A percentile compares a stretch with the other conserved stretches of the same genome.
These are phyloP conservation scores for Synanthedon vespiformis DNA, from an alignment of 2,888 invertebrate genomes.

Conservation along the genomic window DNA sequence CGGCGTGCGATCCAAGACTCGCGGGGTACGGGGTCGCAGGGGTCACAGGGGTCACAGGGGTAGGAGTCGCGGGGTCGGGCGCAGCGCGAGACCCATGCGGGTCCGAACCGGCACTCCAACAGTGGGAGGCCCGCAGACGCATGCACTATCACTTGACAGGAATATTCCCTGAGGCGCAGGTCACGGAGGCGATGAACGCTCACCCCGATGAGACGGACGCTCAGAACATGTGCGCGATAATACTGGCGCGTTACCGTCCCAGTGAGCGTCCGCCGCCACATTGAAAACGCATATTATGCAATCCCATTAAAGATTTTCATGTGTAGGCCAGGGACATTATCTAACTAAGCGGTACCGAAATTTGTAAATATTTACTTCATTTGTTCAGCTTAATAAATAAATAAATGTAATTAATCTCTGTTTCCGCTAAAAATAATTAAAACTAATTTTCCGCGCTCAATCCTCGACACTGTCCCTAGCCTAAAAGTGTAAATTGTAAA, in stretches of 20 bases:
- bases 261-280: slow-evolving; percentile 36
- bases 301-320: too few relatives aligned
- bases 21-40: slow-evolving; percentile 42
- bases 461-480: too few relatives aligned
- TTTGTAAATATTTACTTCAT: too few relatives aligned
- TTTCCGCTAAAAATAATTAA: too few relatives aligned
- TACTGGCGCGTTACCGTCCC: slow-evolving; percentile 78
- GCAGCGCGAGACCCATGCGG: slow-evolving; percentile 68
- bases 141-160: slow-evolving; percentile 91
- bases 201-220: slow-evolving; percentile 92
- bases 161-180: slow-evolving; percentile 91
- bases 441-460: too few relatives aligned
- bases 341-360: too few relatives aligned
- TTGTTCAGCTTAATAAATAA: too few relatives aligned
- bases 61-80: slow-evolving; percentile 80
- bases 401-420: too few relatives aligned
- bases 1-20: slow-evolving; percentile 79
- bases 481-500: too few relatives aligned
- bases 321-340: too few relatives aligned
- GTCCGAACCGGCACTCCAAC: slow-evolving; percentile 57
- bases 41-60: slow-evolving; percentile 79
- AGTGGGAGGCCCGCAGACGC: slow-evolving; percentile 78
- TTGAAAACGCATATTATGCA: too few relatives aligned
- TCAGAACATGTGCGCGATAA: slow-evolving; percentile 89
- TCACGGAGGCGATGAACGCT: slow-evolving; percentile 87